phyloP scores from a whole-genome alignment of 1,140 invertebrate species.

The Vanessa atalanta region DNA sequence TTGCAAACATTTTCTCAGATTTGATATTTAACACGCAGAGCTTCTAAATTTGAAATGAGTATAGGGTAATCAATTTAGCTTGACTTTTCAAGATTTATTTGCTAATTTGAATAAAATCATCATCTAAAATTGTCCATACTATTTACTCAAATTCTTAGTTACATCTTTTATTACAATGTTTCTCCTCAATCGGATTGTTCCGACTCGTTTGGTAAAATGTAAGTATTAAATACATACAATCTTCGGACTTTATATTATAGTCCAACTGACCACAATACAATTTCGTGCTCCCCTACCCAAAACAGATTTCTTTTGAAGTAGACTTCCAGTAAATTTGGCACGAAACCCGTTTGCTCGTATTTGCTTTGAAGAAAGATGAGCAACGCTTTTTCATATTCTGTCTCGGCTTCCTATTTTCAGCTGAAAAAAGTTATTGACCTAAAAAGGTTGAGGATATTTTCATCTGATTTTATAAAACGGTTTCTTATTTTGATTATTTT shows the following conservation, averaged over 20 bases:
- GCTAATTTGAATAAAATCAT: no score
- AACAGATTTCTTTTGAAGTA: slow-evolving; percentile 56
- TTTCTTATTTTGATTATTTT: background rate
- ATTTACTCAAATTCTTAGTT: background rate
- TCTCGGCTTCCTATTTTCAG: slow-evolving; percentile 19
- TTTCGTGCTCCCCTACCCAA: slow-evolving; percentile 40
- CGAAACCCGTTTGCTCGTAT: slow-evolving; percentile 37
- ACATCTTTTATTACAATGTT: background rate
- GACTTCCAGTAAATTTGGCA: slow-evolving; percentile 60
- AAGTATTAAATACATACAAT: slow-evolving; percentile 10
- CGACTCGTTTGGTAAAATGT: background rate
- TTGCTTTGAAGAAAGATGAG: slow-evolving; percentile 34
- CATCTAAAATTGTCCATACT: no score
- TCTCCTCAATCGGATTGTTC: background rate
- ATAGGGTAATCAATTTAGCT: no score
- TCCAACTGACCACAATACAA: slow-evolving; percentile 38
- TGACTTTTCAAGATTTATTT: no score
- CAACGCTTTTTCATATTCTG: slow-evolving; percentile 37
- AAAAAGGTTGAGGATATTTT: background rate
- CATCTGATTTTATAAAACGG: background rate
- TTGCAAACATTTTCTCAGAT: no score
- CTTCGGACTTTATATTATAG: slow-evolving; percentile 19
- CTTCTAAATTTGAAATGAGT: no score
- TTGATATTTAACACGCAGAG: no score
- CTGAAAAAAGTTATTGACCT: slow-evolving; percentile 8